phyloP scores from a whole-genome alignment of 2,113 vertebrate species.

The Odontesthes bonariensis region DNA sequence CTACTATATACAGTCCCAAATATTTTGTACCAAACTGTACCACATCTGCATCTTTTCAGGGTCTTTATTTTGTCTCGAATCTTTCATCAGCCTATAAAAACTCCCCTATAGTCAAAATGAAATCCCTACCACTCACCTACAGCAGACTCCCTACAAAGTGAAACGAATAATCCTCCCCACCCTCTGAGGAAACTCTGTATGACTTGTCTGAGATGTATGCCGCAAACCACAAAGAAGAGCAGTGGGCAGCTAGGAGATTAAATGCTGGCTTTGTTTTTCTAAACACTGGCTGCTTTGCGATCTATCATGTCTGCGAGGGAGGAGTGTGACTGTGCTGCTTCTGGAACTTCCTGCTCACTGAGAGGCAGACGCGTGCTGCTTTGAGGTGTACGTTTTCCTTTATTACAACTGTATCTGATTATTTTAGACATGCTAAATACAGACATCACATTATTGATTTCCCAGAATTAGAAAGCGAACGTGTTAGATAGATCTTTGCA shows the following conservation, averaged over 20 bases:
- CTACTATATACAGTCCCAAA: not conserved
- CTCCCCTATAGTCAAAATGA: constrained; percentile 35
- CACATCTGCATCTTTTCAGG: not conserved
- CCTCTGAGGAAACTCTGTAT: constrained; percentile 37
- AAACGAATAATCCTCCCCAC: constrained; percentile 66
- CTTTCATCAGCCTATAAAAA: constrained; percentile 19
- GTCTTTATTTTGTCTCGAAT: not conserved
- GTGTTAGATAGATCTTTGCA: not conserved
- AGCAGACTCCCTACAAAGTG: constrained; percentile 28
- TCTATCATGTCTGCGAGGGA: constrained; percentile 57
- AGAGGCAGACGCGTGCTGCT: constrained; percentile 4
- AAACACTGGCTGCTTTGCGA: constrained; percentile 50
- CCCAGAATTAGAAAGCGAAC: no score
- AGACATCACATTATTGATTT: not conserved
- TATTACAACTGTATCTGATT: not conserved
- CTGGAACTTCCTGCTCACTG: constrained; percentile 5
- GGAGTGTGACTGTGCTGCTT: constrained; percentile 15
- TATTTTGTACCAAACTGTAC: not conserved
- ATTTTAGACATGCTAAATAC: not conserved
- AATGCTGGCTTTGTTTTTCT: constrained; percentile 66
- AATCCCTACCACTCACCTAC: constrained; percentile 45
- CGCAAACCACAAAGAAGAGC: constrained; percentile 30
- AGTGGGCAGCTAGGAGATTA: constrained; percentile 55
- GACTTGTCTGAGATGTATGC: constrained; percentile 70
- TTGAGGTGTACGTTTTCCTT: not conserved